Percentiles rank a stretch among this genome's conserved stretches.
These are phyloP conservation scores for Stigmatopora nigra DNA, from an alignment of 2,113 vertebrate genomes.

Conservation along the genomic window DNA sequence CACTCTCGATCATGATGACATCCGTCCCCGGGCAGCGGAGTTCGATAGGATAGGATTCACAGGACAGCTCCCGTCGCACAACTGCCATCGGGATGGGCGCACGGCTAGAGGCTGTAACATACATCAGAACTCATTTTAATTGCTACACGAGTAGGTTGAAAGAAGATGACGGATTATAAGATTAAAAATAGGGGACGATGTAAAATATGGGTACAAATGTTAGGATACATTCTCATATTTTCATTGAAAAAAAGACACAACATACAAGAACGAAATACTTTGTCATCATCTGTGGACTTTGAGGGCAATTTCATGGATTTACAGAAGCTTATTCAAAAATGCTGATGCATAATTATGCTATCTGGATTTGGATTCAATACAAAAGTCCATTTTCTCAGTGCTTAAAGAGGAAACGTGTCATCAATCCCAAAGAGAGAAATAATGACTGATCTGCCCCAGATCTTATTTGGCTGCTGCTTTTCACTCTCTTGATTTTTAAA, in stretches of 20 bases:
- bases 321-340: conserved; percentile 34
- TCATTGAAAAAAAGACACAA: not conserved
- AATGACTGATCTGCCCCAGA: conserved; percentile 21
- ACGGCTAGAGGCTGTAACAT: conserved; percentile 79
- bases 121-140: conserved; percentile 8
- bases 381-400: conserved; percentile 14
- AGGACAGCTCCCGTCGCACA: conserved; percentile 94
- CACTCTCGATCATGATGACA: conserved; percentile 99
- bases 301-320: conserved; percentile 24
- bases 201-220: too few relatives aligned
- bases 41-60: conserved; percentile 98
- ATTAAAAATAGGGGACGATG: not conserved
- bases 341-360: conserved; percentile 34
- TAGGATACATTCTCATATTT: too few relatives aligned
- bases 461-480: conserved; percentile 13
- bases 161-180: not conserved
- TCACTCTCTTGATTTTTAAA: conserved; percentile 19
- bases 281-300: conserved; percentile 23
- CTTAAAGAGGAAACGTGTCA: conserved; percentile 29
- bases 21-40: conserved; percentile 97
- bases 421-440: conserved; percentile 29
- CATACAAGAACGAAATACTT: not conserved
- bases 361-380: conserved; percentile 23
- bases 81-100: conserved; percentile 97
- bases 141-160: not conserved